Conservation (phyloP, 2,113 vertebrate species). For the Sialia sialis region DNA sequence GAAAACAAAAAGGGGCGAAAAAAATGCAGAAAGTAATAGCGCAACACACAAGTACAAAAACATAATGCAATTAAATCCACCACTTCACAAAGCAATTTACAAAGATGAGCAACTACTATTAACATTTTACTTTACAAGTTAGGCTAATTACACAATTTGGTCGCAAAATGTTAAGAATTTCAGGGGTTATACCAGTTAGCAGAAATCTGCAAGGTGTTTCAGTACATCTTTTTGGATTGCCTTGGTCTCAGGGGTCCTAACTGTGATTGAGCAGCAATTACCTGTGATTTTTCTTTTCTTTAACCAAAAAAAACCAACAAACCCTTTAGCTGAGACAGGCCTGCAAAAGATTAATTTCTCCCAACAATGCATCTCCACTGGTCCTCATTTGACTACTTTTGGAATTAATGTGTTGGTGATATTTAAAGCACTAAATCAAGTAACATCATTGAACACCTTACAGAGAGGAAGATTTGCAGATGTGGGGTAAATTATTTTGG, state of each 20-base stretch:
- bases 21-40: not conserved
- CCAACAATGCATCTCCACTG: not conserved
- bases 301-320: not conserved
- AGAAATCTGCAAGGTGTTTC: not conserved
- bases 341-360: not conserved
- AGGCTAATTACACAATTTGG: not conserved
- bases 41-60: not conserved
- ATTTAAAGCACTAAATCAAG: not conserved
- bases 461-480: not conserved
- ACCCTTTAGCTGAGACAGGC: not conserved
- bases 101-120: not conserved
- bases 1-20: not conserved
- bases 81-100: not conserved
- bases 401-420: not conserved
- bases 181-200: not conserved
- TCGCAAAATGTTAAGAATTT: not conserved
- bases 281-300: not conserved
- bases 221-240: not conserved
- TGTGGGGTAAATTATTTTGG: not conserved
- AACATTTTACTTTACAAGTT: not conserved
- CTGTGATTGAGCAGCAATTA: not conserved
- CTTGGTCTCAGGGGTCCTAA: not conserved
- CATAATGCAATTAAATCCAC: not conserved
- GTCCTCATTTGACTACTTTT: not conserved
- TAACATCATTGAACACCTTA: not conserved